These are phyloP conservation scores for Sebastes variabilis DNA, from an alignment of 2,797 vertebrate species.

Conservation along the genomic window DNA sequence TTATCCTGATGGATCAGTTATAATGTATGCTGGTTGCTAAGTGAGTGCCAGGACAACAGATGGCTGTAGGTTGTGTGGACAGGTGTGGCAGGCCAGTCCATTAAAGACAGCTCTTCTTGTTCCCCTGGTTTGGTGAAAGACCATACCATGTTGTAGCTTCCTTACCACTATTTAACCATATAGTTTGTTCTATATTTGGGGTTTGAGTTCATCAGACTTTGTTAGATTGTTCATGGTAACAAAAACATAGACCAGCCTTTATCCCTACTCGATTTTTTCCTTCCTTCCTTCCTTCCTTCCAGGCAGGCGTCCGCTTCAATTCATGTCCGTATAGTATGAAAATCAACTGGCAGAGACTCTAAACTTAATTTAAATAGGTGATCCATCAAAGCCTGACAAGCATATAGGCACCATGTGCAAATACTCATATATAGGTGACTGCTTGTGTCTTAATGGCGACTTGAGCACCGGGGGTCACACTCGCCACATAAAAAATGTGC, in stretches of 20 bases:
- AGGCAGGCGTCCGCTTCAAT: not conserved
- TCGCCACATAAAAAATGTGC: not conserved
- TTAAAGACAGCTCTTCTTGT: not conserved
- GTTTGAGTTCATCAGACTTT: too few relatives aligned
- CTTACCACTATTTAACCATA: too few relatives aligned
- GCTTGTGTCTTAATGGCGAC: not conserved
- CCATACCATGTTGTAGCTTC: not conserved
- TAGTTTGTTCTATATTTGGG: too few relatives aligned
- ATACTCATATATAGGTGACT: not conserved
- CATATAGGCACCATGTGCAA: not conserved
- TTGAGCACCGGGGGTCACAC: fast-evolving
- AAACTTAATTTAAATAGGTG: not conserved
- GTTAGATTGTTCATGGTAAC: not conserved
- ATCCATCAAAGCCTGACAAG: not conserved
- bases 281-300: too few relatives aligned
- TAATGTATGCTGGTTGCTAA: not conserved
- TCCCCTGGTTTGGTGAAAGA: not conserved
- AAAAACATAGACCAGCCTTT: not conserved
- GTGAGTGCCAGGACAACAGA: conserved; percentile 34
- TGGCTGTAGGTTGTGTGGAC: conserved; percentile 24
- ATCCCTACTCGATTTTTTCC: too few relatives aligned
- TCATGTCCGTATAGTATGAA: not conserved
- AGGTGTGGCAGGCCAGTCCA: conserved; percentile 39
- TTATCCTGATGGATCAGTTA: not conserved
- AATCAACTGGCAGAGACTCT: not conserved